Evolutionary conservation across 2,888 invertebrate genomes (phyloP).

Genomic region (Globia sparganii): DNA sequence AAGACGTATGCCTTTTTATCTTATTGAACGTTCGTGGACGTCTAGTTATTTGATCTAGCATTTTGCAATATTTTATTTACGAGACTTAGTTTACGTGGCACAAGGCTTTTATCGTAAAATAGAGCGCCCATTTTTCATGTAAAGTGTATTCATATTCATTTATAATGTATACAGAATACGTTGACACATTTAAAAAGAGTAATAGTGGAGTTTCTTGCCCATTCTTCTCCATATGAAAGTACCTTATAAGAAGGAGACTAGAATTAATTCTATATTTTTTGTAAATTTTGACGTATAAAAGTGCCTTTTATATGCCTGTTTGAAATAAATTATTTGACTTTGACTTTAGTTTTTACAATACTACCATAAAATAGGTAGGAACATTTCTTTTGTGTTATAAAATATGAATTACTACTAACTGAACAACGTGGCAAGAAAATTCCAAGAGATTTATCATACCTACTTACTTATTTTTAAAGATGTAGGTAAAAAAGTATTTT

Average conservation of each 20-base stretch:
- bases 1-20: background rate
- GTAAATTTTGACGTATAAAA: background rate
- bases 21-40: background rate
- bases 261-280: background rate
- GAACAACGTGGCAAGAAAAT: background rate
- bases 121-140: background rate
- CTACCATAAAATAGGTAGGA: background rate
- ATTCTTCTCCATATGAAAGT: background rate
- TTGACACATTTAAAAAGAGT: background rate
- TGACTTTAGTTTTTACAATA: too few species aligned
- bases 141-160: background rate
- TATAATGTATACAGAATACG: background rate
- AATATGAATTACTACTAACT: background rate
- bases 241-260: background rate
- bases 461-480: background rate
- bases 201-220: background rate
- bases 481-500: background rate
- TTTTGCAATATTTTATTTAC: conserved; percentile 27
- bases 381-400: background rate
- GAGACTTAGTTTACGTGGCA: background rate
- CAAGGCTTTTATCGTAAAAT: background rate
- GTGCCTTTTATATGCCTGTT: background rate
- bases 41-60: background rate
- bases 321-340: background rate
- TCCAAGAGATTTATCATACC: background rate